Conservation (phyloP, 2,888 invertebrate species). For the Marasmarcha lunaedactyla region DNA sequence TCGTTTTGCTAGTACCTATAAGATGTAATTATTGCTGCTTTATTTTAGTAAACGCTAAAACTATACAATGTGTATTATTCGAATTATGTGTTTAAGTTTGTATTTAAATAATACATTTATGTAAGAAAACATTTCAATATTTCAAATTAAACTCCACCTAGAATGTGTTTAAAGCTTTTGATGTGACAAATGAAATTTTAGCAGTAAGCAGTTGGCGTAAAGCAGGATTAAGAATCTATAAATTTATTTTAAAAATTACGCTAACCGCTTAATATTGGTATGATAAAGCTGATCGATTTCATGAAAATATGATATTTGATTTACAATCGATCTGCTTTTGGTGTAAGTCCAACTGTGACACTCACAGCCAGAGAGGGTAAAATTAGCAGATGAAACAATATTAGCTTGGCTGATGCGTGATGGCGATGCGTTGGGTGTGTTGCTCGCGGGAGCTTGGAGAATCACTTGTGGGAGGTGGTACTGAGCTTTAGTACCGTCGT, state of each 20-base stretch:
- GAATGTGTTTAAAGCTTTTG: no score
- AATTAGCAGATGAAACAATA: constrained; percentile 63
- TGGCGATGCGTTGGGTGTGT: constrained; percentile 65
- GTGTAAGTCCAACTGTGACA: constrained; percentile 60
- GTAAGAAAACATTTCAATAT: no score
- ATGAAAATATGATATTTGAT: neutral
- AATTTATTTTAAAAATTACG: neutral
- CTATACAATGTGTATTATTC: no score
- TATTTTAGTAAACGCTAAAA: no score
- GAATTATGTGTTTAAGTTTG: no score
- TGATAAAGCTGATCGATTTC: neutral
- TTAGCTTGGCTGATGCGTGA: constrained; percentile 64
- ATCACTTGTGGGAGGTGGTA: constrained; percentile 82
- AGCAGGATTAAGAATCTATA: no score
- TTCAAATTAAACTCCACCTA: no score
- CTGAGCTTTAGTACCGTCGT: constrained; percentile 74
- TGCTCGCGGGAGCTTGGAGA: constrained; percentile 80
- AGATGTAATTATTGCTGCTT: no score
- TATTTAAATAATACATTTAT: no score
- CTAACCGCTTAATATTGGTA: neutral
- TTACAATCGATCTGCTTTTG: constrained; percentile 35
- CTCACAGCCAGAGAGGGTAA: constrained; percentile 73
- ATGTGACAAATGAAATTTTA: no score
- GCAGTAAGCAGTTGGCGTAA: no score
- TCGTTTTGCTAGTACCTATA: no score